Conservation (phyloP, 2,113 vertebrate species). For the Budorcas taxicolor region DNA sequence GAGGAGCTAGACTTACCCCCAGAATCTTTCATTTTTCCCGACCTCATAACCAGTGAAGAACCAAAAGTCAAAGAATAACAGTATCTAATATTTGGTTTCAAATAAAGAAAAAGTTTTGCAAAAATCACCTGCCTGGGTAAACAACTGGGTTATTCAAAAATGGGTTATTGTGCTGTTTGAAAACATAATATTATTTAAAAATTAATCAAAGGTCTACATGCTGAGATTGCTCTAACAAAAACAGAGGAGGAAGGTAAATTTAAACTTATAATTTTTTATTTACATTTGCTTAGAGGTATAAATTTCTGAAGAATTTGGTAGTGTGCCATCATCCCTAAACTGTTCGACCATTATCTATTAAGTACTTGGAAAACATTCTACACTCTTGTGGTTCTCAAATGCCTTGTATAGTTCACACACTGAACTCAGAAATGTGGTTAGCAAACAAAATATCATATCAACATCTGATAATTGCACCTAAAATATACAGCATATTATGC, state of each 20-base stretch:
- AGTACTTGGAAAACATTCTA: constrained; percentile 3
- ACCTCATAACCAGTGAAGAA: background rate
- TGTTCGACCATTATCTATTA: background rate
- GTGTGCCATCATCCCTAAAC: background rate
- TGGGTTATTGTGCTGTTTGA: background rate
- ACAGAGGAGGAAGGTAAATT: background rate
- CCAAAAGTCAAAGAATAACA: background rate
- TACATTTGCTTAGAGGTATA: background rate
- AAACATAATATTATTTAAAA: constrained; percentile 9
- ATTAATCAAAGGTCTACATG: background rate
- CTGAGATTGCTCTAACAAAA: background rate
- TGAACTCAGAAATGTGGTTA: constrained; percentile 50
- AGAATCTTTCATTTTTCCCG: background rate
- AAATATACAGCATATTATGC: constrained; percentile 33
- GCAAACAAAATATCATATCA: constrained; percentile 36
- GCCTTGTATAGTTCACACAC: constrained; percentile 16
- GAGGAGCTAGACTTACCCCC: background rate
- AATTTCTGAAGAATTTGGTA: background rate
- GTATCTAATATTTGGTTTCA: background rate
- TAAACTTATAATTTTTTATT: background rate
- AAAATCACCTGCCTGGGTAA: background rate
- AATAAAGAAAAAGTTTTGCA: background rate
- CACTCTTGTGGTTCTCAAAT: constrained; percentile 25
- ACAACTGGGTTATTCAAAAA: background rate
- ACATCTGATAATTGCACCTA: constrained; percentile 53